Percentiles rank a stretch among this genome's conserved stretches.
phyloP scores from a whole-genome alignment of 64 coral and sea anemone genomes.

The Montipora cactus region DNA sequence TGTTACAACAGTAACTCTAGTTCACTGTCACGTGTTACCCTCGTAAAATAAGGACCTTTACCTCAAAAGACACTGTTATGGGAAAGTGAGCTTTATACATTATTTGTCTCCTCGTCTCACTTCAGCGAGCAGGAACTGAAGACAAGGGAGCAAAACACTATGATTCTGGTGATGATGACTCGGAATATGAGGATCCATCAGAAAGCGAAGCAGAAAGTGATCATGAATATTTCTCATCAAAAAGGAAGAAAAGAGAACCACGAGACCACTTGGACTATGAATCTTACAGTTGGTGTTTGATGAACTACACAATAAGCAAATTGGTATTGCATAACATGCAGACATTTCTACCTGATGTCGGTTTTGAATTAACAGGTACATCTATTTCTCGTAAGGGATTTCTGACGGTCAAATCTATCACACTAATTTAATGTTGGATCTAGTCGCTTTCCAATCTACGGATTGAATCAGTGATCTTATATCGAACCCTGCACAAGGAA shows the following conservation, averaged over 20 bases:
- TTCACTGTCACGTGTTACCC: too few relatives aligned
- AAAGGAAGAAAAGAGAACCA: conserved; percentile 77
- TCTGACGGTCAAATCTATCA: too few relatives aligned
- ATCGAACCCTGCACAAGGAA: too few relatives aligned
- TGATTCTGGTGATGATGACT: conserved; percentile 68
- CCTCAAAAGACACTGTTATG: too few relatives aligned
- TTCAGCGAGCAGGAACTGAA: conserved; percentile 35
- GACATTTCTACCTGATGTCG: conserved; percentile 89
- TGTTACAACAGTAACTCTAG: too few relatives aligned
- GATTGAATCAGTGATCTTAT: too few relatives aligned
- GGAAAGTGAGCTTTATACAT: not conserved
- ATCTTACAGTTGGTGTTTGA: conserved; percentile 94
- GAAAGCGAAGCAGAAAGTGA: conserved; percentile 76
- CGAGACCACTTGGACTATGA: conserved; percentile 86
- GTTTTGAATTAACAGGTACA: conserved; percentile 93
- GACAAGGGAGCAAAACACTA: conserved; percentile 48
- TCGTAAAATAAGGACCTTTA: too few relatives aligned
- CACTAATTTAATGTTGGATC: too few relatives aligned
- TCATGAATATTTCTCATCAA: conserved; percentile 20
- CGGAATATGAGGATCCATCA: conserved; percentile 75
- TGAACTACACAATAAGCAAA: conserved; percentile 94
- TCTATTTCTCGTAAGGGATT: not conserved
- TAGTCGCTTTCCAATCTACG: too few relatives aligned
- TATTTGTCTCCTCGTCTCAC: not conserved
- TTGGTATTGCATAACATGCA: conserved; percentile 77